Evolutionary conservation across 2,113 vertebrate genomes (phyloP), one percentile per base, ranked within the genome.

Genomic region (Austrofundulus limnaeus): DNA sequence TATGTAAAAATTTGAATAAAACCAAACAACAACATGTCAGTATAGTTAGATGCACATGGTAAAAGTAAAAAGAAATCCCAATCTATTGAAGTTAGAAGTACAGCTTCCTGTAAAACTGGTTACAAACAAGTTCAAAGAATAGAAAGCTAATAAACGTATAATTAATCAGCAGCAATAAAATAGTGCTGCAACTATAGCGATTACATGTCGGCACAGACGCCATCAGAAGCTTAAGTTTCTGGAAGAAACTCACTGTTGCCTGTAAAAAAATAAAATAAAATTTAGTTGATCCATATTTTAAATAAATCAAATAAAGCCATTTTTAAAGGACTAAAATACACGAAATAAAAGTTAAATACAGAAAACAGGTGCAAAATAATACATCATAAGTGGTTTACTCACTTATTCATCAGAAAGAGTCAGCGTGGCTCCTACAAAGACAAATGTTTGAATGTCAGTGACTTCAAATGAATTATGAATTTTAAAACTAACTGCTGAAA

Each of bases 201-300:
- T 55, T 53, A 55, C 10, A 45, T 48, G 25, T 9, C 20, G 14
- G 31, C 5, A 25, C 42, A 73, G 52, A 56, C 51, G 61, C 20
- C 8, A n/a, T 15, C 20, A 17, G 12, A 54, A 14, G 13, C 0
- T 0, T 20, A 38, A 41, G 61, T 57, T 19, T 63, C 52, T 24
- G 19, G 5, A 34, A 38, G 43, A 28, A 17, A 61, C 42, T 57
- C n/a, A 54, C 21, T 43, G 0, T 62, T 25, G 5, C 25, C 57
- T 24, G 46, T n/a, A n/a, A n/a, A 53, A 24, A 77, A 56, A 61
- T 6, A 69, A 61, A 61, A 66, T 7, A 63, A 24, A 19, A 50
- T n/a, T 19, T 14, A 19, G 1, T 31, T 31, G 4, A 50, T 46
- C 20, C 4, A 50, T 31, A 5, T 10, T 28, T 41, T 28, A 4